A percentile compares a stretch with the other conserved stretches of the same genome.
Evolutionary conservation across 2,888 invertebrate species (phyloP).

Genomic region (Xestia xanthographa): DNA sequence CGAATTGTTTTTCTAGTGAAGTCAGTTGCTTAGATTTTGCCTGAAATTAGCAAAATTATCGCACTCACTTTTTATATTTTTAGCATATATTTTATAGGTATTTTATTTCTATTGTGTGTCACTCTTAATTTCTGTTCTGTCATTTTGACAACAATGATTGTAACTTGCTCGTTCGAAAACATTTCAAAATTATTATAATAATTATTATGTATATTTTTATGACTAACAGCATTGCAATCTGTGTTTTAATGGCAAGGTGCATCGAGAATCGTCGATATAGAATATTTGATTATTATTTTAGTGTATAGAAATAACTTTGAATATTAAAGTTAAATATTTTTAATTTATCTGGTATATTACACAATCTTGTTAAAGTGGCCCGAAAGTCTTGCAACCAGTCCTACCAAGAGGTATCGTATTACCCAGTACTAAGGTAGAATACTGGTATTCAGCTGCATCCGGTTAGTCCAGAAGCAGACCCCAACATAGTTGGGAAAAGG

Average conservation of each 20-base stretch:
- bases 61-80: background rate
- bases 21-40: conserved; percentile 90
- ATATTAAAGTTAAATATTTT: no score
- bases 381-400: no score
- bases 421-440: no score
- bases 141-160: background rate
- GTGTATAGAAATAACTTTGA: no score
- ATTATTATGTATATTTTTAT: background rate
- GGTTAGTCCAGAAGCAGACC: no score
- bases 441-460: no score
- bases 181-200: background rate
- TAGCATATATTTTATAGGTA: background rate
- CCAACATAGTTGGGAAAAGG: no score
- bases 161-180: background rate
- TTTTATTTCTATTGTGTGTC: background rate
- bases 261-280: background rate
- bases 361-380: no score
- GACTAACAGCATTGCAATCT: background rate
- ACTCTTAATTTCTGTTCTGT: background rate
- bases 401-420: no score
- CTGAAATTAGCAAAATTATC: conserved; percentile 71
- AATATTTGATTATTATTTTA: background rate
- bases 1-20: conserved; percentile 89
- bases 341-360: no score
- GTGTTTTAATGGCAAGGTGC: background rate